Conservation (phyloP, 2,113 vertebrate genomes). For the Cyphomyrus plagiostoma region DNA sequence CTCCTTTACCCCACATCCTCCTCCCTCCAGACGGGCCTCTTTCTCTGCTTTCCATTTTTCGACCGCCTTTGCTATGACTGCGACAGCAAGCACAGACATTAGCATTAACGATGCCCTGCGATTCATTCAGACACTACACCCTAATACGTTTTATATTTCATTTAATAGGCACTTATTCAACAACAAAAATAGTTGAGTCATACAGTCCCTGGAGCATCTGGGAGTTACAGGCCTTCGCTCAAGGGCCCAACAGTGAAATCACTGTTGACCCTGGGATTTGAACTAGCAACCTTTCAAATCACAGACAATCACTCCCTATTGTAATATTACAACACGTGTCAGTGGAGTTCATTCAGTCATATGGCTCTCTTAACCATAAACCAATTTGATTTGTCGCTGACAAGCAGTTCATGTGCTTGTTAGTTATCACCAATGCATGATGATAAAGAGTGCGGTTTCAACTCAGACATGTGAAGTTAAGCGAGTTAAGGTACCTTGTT, state of each 20-base stretch:
- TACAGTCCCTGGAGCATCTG: background rate
- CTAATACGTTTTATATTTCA: background rate
- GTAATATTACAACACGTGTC: background rate
- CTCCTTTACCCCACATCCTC: slow-evolving; percentile 57
- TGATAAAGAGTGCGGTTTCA: background rate
- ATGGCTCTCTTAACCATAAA: background rate
- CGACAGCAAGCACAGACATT: background rate
- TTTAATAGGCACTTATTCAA: background rate
- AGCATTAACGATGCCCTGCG: background rate
- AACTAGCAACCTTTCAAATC: background rate
- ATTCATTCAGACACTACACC: background rate
- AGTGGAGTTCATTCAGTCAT: background rate
- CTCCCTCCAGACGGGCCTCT: slow-evolving; percentile 62
- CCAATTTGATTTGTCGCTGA: background rate
- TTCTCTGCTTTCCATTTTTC: slow-evolving; percentile 80
- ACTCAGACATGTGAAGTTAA: background rate
- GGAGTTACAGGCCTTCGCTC: background rate
- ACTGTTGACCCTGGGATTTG: background rate
- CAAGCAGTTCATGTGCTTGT: background rate
- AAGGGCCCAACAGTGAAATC: background rate
- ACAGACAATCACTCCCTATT: background rate
- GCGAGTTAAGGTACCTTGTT: slow-evolving; percentile 57
- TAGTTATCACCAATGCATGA: background rate
- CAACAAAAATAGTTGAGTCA: background rate
- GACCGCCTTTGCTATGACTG: slow-evolving; percentile 73